Conservation (phyloP, 2,888 invertebrate species). For the Tipula unca region DNA sequence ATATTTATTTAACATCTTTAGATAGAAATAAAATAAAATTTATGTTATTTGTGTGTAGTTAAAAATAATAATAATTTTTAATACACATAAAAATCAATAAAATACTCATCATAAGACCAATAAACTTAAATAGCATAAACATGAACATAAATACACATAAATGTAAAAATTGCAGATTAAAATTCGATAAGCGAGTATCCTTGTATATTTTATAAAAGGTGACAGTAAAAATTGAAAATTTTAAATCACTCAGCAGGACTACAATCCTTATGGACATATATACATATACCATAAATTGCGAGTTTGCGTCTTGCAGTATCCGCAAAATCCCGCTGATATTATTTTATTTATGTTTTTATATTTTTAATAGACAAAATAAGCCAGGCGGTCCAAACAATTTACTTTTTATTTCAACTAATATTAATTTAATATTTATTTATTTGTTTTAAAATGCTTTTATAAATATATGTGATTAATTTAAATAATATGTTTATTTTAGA, state of each 20-base stretch:
- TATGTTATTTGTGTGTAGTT: not conserved
- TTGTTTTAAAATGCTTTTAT: not conserved
- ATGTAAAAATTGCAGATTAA: not conserved
- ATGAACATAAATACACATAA: not conserved
- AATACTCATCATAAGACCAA: not conserved
- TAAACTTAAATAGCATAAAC: not conserved
- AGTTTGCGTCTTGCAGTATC: not conserved
- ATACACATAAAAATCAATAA: not conserved
- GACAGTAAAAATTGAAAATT: not conserved
- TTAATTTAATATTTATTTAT: not conserved
- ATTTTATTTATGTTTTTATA: not conserved
- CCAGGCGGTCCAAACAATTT: not conserved
- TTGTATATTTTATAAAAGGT: not conserved
- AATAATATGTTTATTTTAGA: not conserved
- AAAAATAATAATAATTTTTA: not conserved
- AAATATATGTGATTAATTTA: not conserved
- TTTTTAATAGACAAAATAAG: not conserved
- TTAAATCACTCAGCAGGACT: not conserved
- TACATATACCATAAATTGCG: not conserved
- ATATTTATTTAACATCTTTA: not conserved
- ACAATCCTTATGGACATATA: not conserved
- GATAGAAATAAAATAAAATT: not conserved
- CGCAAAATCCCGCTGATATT: not conserved
- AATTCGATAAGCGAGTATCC: not conserved
- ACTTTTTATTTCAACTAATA: not conserved